Percentiles rank a stretch among this genome's conserved stretches.
These are phyloP conservation scores for Rhabdomys pumilio DNA, from an alignment of 2,797 vertebrate species.

Conservation along the genomic window DNA sequence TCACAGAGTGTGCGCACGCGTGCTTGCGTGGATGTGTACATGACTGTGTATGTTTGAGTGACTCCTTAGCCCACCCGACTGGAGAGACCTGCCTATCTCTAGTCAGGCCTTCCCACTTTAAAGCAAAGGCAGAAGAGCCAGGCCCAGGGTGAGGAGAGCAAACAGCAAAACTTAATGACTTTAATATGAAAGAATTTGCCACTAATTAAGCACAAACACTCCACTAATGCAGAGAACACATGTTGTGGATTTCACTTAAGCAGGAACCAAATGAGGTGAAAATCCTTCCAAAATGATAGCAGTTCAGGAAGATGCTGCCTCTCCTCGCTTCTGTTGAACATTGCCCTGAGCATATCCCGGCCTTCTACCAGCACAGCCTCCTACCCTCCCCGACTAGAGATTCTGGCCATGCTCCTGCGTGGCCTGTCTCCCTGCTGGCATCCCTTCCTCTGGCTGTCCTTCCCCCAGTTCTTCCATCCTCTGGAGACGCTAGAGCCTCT, in stretches of 20 bases:
- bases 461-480: background rate
- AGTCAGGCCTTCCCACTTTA: constrained; percentile 26
- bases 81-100: background rate
- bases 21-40: background rate
- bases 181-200: constrained; percentile 85
- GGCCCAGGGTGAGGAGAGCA: constrained; percentile 73
- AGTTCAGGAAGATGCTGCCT: constrained; percentile 73
- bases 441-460: background rate
- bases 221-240: constrained; percentile 82
- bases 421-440: fast-evolving
- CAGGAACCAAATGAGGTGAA: constrained; percentile 82
- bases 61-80: background rate
- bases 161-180: constrained; percentile 83
- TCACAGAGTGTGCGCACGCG: background rate
- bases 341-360: background rate
- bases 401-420: background rate
- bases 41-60: fast-evolving
- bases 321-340: background rate
- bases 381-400: background rate
- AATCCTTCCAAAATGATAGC: constrained; percentile 80
- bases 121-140: constrained; percentile 58
- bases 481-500: background rate
- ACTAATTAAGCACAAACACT: constrained; percentile 85
- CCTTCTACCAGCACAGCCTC: background rate
- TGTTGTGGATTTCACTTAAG: constrained; percentile 85